Base-by-base conservation (phyloP, 2,888 invertebrate species). In the Tuta absoluta region DNA sequence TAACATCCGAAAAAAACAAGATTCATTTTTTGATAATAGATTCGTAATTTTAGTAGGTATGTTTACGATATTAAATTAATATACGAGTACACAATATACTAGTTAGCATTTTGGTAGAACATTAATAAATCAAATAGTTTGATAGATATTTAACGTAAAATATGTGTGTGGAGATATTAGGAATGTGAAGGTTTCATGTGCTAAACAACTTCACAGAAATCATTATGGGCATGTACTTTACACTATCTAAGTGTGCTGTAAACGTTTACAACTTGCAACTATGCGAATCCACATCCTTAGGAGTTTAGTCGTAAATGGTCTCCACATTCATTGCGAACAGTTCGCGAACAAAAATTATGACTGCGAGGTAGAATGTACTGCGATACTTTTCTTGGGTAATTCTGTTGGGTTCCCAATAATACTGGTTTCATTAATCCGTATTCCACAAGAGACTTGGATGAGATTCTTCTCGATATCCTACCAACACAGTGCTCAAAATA, bases 121-220 rank as follows among this genome's bases (percentile, higher is more conserved):
- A 11, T 51, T 21, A 12, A 51, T 19, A 19, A 12, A 51, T 21
- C 49, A 49, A 49, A 49, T 49, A 21, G 21, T 0, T 2, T 11
- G 2, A 2, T 19, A 21, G 17, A 1, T n/a, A n/a, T n/a, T n/a
- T n/a, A n/a, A n/a, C n/a, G n/a, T n/a, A 21, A 19, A 10, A 7
- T 23, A 21, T 23, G 11, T 51, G 5, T 23, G 23, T 3, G 10
- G 8, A 33, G 1, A 23, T 19, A 19, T n/a, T 51, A 51, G 51
- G 51, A 23, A 51, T 51, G 23, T 51, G 19, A 12, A 51, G 12
- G 23, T 51, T 11, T 23, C 51, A 51, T 21, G 19, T 51, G 19
- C 51, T 21, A 21, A 24, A 53, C 53, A 56, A 56, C 56, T 56
- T 56, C 56, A 17, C 8, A 28, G 56, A 56, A 56, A 56, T 56